Percentiles rank a stretch among this genome's conserved stretches.
Evolutionary conservation across 2,113 vertebrate species (phyloP).

Genomic region (Mormoops blainvillei): DNA sequence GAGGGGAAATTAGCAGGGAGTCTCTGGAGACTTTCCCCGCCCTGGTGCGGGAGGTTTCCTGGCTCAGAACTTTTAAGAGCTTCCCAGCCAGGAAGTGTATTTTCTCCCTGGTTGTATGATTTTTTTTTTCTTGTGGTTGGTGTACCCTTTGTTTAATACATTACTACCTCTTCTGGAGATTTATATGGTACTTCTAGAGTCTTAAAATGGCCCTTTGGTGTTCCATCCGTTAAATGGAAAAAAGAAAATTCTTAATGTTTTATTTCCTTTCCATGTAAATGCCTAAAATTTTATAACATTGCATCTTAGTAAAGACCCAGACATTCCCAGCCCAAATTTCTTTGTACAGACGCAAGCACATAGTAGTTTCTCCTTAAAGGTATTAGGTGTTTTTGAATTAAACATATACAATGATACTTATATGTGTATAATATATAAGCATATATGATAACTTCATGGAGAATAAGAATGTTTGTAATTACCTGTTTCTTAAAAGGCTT

Average conservation of each 20-base stretch:
- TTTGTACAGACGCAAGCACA: not conserved
- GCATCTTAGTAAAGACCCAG: not conserved
- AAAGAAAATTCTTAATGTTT: slow-evolving; percentile 8
- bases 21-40: not conserved
- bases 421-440: not conserved
- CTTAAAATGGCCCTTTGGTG: not conserved
- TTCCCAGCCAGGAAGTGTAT: slow-evolving; percentile 23
- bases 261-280: not conserved
- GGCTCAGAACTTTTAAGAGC: slow-evolving; percentile 42
- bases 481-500: not conserved
- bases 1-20: slow-evolving; percentile 23
- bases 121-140: not conserved
- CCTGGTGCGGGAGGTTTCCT: slow-evolving; percentile 39
- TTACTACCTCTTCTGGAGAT: not conserved
- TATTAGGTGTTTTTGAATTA: not conserved
- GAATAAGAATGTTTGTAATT: not conserved
- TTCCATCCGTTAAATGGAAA: not conserved
- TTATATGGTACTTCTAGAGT: not conserved
- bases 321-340: not conserved
- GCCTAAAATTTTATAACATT: not conserved
- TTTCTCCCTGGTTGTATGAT: not conserved
- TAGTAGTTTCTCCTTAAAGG: not conserved
- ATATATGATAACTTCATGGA: not conserved
- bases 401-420: not conserved
- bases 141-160: slow-evolving; percentile 34